Conservation (phyloP, 2,797 vertebrate species). For the Oreochromis grahami region DNA sequence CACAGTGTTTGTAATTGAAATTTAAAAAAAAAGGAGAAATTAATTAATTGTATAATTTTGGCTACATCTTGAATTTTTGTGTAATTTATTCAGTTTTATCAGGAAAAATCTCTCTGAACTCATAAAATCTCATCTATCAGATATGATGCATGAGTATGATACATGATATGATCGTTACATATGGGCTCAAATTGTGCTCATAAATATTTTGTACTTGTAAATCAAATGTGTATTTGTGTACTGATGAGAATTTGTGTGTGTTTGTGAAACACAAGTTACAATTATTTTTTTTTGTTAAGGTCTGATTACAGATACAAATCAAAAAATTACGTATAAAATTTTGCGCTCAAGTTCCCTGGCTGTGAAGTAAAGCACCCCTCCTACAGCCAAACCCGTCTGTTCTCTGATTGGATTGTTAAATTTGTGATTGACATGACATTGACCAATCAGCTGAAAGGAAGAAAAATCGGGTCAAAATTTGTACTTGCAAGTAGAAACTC, state of each 20-base stretch:
- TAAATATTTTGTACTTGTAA: not conserved
- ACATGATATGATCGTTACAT: not conserved
- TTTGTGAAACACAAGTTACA: not conserved
- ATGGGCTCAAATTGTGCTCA: not conserved
- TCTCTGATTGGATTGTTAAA: not conserved
- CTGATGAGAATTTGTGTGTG: not conserved
- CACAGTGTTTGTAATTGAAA: not conserved
- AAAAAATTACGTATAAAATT: not conserved
- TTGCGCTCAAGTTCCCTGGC: not conserved
- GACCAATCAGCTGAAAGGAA: not conserved
- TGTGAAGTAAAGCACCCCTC: not conserved
- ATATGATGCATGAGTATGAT: accelerated
- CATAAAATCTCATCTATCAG: accelerated
- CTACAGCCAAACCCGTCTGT: not conserved
- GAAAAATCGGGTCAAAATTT: not conserved
- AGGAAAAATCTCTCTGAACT: not conserved
- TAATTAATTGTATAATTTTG: accelerated
- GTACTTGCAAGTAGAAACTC: not conserved
- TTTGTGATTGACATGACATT: too few relatives aligned
- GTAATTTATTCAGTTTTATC: not conserved
- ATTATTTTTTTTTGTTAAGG: not conserved
- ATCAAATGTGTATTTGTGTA: not conserved
- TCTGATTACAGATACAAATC: accelerated
- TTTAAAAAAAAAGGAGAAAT: not conserved
- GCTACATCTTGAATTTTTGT: not conserved